A percentile compares a stretch with the other conserved stretches of the same genome.
Conservation (phyloP, 2,113 vertebrate genomes). For the Lepus timidus region DNA sequence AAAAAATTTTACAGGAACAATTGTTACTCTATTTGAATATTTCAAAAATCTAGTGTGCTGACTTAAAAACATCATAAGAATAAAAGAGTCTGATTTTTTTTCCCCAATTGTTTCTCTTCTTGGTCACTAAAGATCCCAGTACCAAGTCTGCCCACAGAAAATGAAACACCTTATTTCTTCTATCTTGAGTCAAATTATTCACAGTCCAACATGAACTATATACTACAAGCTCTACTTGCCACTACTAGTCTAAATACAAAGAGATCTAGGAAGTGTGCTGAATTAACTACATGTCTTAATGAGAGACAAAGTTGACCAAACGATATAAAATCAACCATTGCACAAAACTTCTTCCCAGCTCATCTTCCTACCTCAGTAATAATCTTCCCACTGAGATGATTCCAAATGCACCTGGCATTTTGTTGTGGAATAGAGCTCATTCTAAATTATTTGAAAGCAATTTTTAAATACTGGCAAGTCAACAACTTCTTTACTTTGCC, state of each 20-base stretch:
- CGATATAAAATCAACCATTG: not conserved
- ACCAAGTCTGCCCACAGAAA: not conserved
- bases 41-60: not conserved
- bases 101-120: not conserved
- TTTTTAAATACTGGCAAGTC: not conserved
- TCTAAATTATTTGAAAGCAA: not conserved
- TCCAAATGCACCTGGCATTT: not conserved
- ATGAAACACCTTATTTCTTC: not conserved
- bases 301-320: not conserved
- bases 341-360: not conserved
- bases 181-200: not conserved
- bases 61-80: not conserved
- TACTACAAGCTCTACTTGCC: not conserved
- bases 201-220: not conserved
- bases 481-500: not conserved
- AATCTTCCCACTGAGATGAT: not conserved
- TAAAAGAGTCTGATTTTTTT: not conserved
- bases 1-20: not conserved
- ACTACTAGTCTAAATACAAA: not conserved
- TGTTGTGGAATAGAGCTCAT: not conserved
- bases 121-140: not conserved
- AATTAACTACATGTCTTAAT: not conserved
- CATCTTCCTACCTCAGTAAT: not conserved
- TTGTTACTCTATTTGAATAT: not conserved
- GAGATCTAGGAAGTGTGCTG: not conserved